Base-by-base conservation (phyloP, 2,113 vertebrate genomes). In the Seriola rivoliana region DNA sequence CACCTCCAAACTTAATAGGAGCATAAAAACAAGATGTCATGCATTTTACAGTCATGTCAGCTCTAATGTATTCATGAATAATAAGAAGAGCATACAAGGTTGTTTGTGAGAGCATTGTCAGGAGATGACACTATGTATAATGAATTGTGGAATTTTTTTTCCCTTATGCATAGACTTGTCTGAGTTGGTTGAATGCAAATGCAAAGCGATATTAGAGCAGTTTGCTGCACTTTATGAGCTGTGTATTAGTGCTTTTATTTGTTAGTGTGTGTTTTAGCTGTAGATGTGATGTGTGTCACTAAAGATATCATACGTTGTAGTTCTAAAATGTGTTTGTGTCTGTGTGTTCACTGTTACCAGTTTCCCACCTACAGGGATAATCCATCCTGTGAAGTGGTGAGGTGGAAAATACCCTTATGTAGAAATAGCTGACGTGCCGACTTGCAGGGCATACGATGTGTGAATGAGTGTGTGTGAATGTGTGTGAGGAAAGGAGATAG, bases 391-490 rank as follows among this genome's bases (percentile, higher is more conserved):
- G 88, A 92, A 85, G 91, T 91, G 91, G 88, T 88, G 87, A 93
- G 91, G 92, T 89, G 91, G 85, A 92, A 93, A 93, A 93, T 88
- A 87, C 76, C 80, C 86, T 90, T 90, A 92, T 94, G 91, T 89
- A 92, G 90, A 93, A 94, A 90, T 76, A 82, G 92, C 92, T 92
- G 92, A 93, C 86, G 66, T 87, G 85, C 89, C 81, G 85, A 88
- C 81, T 90, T 85, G 87, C 87, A 71, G 76, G 75, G 82, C 73
- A 75, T 72, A 46, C 10, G 57, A 79, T 70, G 82, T 81, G 84
- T 70, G 85, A 71, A 76, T 7, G 12, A n/a, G 62, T 25, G 52
- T 65, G 21, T 75, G 73, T 69, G 63, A 23, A 23, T 34, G 38
- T 64, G 58, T 17, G 62, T 69, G 78, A 71, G 57, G 55, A 74